Conservation (phyloP, 2,888 invertebrate species). For the Smittia aterrima region DNA sequence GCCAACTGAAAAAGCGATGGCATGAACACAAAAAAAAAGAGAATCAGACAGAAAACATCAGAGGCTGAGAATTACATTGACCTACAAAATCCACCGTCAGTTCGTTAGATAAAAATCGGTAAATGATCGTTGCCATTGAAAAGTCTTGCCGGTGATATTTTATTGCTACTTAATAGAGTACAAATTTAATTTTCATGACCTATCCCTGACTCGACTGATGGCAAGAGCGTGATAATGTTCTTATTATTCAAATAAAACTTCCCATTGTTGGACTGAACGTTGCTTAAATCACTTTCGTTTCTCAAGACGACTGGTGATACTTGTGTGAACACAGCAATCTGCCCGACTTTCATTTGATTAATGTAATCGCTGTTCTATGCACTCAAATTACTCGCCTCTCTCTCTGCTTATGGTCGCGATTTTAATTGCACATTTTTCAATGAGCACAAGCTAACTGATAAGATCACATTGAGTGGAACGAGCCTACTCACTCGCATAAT, state of each 20-base stretch:
- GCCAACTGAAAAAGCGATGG: background rate
- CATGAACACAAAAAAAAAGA: constrained; percentile 10
- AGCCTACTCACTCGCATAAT: background rate
- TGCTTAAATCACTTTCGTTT: background rate
- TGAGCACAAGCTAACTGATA: background rate
- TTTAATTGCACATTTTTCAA: constrained; percentile 3
- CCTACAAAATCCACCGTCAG: constrained; percentile 24
- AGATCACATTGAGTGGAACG: background rate
- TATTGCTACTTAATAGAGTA: constrained; percentile 6
- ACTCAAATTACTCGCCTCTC: background rate
- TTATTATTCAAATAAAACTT: constrained; percentile 3
- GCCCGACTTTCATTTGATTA: background rate
- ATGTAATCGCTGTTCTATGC: background rate
- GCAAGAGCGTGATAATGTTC: background rate
- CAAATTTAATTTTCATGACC: constrained; percentile 25
- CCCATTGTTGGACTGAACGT: background rate
- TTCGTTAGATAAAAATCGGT: constrained; percentile 5
- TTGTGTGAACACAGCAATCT: background rate
- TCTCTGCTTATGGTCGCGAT: background rate
- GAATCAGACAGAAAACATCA: constrained; percentile 31
- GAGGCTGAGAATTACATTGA: constrained; percentile 36
- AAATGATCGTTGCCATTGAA: constrained; percentile 16
- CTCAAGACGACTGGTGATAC: background rate
- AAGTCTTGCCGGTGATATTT: constrained; percentile 10
- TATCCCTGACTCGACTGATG: background rate